Evolutionary conservation across 1,140 invertebrate genomes (phyloP), one percentile per base, ranked within the genome.

Genomic region (Carcinoscorpius rotundicauda): DNA sequence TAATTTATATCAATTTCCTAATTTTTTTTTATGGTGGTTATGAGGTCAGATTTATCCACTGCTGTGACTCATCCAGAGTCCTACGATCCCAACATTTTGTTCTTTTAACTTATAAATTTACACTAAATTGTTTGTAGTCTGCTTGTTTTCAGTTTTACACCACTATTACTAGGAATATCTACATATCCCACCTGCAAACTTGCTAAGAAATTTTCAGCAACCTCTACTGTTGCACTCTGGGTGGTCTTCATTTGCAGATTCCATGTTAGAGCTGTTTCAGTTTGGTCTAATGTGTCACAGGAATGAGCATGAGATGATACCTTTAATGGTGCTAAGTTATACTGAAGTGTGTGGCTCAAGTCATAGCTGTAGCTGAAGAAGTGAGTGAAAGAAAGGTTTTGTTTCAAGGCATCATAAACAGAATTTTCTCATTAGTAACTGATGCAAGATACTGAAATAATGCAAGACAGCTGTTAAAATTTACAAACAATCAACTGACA

Each of bases 281-380:
- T 52, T n/a, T 68, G 64, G 4, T 68, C 67, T 29, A 29, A 29
- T 6, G 55, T 49, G 52, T 68, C 62, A 8, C 61, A 59, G 10
- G 64, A 58, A n/a, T 59, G 48, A 56, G 59, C 64, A 52, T 62
- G 62, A 48, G 50, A 62, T 1, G 63, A 63, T 6, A 64, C 64
- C 51, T 56, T 68, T 10, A 69, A 86, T 10, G 83, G 82, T 4
- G 87, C 83, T 81, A 95, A 85, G 76, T 98, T 98, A 76, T 89
- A 88, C 82, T 98, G 95, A 4, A 98, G 78, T 0, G 90, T 93
- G 70, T 96, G 90, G 0, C 93, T 97, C 55, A 98, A 79, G 78
- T 99, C 95, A 80, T 98, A 98, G 63, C 92, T 97, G 74, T 98
- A 98, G 74, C 92, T 90, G 48, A 9, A 60, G 57, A 49, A 59